Percentiles rank a stretch among this genome's conserved stretches.
Evolutionary conservation across 2,113 vertebrate genomes (phyloP).

Genomic region (Cyanoliseus patagonus): DNA sequence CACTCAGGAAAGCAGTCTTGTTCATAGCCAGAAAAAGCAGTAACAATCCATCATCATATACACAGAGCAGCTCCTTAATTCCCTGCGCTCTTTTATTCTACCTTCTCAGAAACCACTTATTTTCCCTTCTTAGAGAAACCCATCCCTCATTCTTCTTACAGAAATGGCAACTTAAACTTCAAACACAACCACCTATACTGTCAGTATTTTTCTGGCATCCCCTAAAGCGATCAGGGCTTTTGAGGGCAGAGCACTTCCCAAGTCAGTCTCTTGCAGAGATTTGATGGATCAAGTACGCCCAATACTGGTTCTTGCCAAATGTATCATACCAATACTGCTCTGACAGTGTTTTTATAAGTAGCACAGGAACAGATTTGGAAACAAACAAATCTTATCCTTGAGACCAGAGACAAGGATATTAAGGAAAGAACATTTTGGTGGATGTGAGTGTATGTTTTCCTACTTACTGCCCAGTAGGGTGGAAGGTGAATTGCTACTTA

Average conservation of each 20-base stretch:
- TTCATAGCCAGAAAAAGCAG: slow-evolving; percentile 11
- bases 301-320: background rate
- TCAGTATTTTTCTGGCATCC: background rate
- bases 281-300: background rate
- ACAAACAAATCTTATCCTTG: slow-evolving; percentile 55
- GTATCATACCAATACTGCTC: background rate
- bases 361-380: slow-evolving; percentile 11
- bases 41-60: slow-evolving; percentile 17
- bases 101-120: background rate
- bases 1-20: background rate
- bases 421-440: slow-evolving; percentile 68
- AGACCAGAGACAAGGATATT: slow-evolving; percentile 53
- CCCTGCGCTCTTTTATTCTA: slow-evolving; percentile 1
- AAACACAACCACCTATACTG: background rate
- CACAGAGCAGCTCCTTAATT: background rate
- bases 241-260: background rate
- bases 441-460: slow-evolving; percentile 50
- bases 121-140: background rate
- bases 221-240: background rate
- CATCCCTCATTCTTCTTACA: background rate
- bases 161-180: background rate
- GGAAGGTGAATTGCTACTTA: slow-evolving; percentile 68
- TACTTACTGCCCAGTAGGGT: slow-evolving; percentile 72
- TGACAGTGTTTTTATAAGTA: slow-evolving; percentile 10
- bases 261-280: background rate